phyloP scores from a whole-genome alignment of 2,797 vertebrate species.

The Molothrus ater region DNA sequence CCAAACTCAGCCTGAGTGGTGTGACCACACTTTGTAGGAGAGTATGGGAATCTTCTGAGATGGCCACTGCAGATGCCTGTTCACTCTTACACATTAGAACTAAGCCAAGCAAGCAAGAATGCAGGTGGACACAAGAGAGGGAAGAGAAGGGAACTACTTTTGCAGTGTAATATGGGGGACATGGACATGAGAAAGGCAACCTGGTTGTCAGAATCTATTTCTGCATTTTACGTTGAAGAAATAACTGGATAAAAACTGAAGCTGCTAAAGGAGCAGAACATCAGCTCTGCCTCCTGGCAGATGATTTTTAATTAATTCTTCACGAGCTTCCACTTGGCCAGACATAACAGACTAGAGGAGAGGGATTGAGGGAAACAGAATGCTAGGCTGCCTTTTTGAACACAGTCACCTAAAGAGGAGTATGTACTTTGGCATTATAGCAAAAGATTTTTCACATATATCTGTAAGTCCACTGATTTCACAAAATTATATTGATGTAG shows the following conservation, averaged over 20 bases:
- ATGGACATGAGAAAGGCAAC: neutral
- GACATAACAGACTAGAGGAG: neutral
- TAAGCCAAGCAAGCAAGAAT: neutral
- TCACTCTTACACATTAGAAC: neutral
- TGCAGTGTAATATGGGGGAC: neutral
- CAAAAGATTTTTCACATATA: neutral
- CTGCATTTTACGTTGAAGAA: neutral
- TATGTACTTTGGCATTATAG: neutral
- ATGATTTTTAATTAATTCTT: neutral
- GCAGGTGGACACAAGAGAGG: neutral
- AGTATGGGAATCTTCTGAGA: neutral
- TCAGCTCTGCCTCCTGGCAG: neutral
- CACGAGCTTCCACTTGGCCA: neutral
- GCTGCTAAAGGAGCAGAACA: neutral
- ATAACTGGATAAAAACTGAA: neutral
- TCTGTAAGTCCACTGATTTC: neutral
- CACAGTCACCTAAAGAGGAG: accelerated
- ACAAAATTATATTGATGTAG: neutral
- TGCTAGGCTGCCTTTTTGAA: neutral
- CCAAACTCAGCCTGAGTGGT: neutral
- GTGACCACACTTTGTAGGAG: neutral
- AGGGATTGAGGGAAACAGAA: neutral
- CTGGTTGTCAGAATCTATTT: neutral
- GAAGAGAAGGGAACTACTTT: neutral
- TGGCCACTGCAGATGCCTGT: neutral